Conservation (phyloP, 2,888 invertebrate genomes). For the Arctia plantaginis region DNA sequence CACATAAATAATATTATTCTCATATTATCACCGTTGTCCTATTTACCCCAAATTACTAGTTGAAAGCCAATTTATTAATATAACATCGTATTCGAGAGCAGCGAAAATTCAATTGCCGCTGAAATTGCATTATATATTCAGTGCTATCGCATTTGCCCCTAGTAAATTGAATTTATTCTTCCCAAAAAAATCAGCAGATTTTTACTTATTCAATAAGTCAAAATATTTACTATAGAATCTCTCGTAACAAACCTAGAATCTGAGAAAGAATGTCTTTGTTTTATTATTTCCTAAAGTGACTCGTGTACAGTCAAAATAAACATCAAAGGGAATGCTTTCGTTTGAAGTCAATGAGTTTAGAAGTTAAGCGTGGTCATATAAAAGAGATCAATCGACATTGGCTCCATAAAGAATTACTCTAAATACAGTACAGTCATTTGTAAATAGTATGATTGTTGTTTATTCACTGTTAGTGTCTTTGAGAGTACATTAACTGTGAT, state of each 20-base stretch:
- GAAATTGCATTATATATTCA: constrained; percentile 18
- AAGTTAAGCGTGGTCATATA: constrained; percentile 11
- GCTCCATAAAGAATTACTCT: constrained; percentile 24
- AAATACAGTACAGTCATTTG: constrained; percentile 29
- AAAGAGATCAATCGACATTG: constrained; percentile 21
- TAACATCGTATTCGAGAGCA: constrained; percentile 1
- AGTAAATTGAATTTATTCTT: constrained; percentile 15
- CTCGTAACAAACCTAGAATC: neutral
- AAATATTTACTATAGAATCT: neutral
- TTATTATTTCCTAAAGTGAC: neutral
- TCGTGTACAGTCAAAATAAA: constrained; percentile 14
- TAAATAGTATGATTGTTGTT: constrained; percentile 27
- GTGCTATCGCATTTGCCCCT: constrained; percentile 12
- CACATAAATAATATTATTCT: neutral
- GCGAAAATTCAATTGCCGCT: constrained; percentile 19
- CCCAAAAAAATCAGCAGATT: constrained; percentile 4
- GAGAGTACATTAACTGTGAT: neutral
- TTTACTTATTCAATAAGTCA: constrained; percentile 16
- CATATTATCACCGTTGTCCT: neutral
- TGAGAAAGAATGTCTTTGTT: neutral
- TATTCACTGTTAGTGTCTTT: neutral
- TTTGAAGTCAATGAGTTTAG: constrained; percentile 12
- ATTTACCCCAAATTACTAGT: neutral
- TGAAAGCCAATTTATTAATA: constrained; percentile 1
- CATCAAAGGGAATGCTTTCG: constrained; percentile 21